Base-by-base conservation (phyloP, 2,888 invertebrate genomes). In the Platerodrilus igneus region DNA sequence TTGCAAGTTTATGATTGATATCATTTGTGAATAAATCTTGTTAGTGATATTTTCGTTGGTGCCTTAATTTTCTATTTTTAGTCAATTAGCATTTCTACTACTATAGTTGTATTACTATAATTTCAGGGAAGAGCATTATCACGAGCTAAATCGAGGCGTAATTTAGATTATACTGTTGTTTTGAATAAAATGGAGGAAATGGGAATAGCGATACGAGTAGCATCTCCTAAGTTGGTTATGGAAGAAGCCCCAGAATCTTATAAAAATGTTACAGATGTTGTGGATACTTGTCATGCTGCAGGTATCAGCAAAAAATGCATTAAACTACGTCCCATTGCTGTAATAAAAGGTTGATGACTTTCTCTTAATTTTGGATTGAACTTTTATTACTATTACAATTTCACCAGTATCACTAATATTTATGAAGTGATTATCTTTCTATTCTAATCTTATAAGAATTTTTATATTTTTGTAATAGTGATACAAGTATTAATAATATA, bases 231-330 rank as follows among this genome's bases (percentile, higher is more conserved):
- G 70, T 72, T 99, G 42, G 96, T 99, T 1, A 99, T 99, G 97
- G 99, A 99, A 72, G 99, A 99, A 74, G 93, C 99, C 3, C 99
- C 99, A 0, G 95, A 97, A 62, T 97, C 97, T 0, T 99, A 99
- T 69, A 99, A 99, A 71, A 93, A 99, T 73, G 99, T 99, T 0
- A 97, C 95, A 0, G 99, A 99, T 73, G 99, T 99, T 5, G 99
- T 99, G 0, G 81, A 99, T 66, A 99, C 99, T 2, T 99, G 99
- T 59, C 95, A 99, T 66, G 84, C 83, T 13, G 99, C 94, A 20
- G 97, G 97, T 9, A 95, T 99, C 41, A 95, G 95, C 60, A 90
- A 92, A 64, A 99, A 97, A 66, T 83, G 91, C 58, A 87, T 99
- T 22, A 97, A 99, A 70, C 73, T 99, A 57, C 76, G 94, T 55